Conservation (phyloP, 53 echinoderm and acorn worm genomes). For the Arbacia lixula region DNA sequence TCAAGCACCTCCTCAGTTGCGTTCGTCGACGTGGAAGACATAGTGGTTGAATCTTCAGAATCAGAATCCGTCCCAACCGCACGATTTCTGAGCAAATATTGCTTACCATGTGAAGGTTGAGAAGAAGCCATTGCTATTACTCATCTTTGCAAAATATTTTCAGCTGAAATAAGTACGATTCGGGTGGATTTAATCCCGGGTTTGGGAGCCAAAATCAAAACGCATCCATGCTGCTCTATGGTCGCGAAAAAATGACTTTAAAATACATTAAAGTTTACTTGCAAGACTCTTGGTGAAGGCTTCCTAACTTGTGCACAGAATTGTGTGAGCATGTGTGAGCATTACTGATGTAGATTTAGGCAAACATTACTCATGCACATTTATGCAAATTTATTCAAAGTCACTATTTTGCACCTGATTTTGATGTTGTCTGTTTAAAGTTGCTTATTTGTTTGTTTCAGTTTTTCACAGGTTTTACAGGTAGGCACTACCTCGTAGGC, state of each 20-base stretch:
- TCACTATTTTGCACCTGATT: too few species aligned
- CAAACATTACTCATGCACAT: too few species aligned
- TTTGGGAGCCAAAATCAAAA: background rate
- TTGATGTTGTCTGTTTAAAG: too few species aligned
- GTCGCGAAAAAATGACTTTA: background rate
- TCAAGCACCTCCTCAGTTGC: background rate
- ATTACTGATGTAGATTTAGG: too few species aligned
- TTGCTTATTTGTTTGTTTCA: too few species aligned
- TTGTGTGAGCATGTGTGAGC: too few species aligned
- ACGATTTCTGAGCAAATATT: background rate
- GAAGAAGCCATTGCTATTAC: background rate
- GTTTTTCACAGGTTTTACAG: too few species aligned
- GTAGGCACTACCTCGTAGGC: too few species aligned
- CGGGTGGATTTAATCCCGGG: background rate
- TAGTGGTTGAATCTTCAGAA: background rate
- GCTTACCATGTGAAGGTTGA: background rate
- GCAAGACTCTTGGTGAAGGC: too few species aligned
- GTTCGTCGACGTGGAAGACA: background rate
- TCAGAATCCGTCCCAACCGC: background rate
- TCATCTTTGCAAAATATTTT: background rate
- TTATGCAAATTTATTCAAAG: too few species aligned
- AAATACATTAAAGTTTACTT: too few species aligned
- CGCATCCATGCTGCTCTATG: background rate
- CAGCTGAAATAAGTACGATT: slow-evolving; percentile 9
- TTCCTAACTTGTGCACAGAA: too few species aligned